phyloP scores from a whole-genome alignment of 2,797 vertebrate genomes.

The Meriones psammophilus region DNA sequence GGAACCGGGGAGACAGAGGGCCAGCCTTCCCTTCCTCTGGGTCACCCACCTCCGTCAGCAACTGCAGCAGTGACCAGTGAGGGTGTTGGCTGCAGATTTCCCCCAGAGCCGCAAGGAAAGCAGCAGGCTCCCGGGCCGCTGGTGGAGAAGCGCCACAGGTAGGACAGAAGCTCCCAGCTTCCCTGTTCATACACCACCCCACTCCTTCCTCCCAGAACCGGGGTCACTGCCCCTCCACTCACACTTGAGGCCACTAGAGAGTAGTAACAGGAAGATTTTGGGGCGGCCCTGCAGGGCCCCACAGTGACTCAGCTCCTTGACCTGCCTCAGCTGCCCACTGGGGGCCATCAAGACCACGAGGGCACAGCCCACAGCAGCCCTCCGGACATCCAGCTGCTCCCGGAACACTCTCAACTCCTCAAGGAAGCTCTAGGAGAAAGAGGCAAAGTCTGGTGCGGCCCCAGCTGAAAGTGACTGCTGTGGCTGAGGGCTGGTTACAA shows the following conservation, averaged over 20 bases:
- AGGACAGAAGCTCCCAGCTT: not conserved
- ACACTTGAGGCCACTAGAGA: conserved; percentile 3
- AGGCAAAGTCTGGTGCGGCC: not conserved
- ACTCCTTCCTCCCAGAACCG: not conserved
- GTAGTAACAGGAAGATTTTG: conserved; percentile 77
- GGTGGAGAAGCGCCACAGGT: not conserved
- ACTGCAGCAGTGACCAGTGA: conserved; percentile 70
- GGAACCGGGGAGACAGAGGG: not conserved
- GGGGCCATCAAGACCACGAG: conserved; percentile 67
- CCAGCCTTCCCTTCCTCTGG: not conserved
- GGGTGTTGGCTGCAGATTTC: conserved; percentile 25
- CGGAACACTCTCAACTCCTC: conserved; percentile 60
- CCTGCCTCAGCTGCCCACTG: conserved; percentile 14
- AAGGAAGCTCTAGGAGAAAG: conserved; percentile 56
- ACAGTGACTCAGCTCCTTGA: conserved; percentile 66
- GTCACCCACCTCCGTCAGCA: conserved; percentile 72
- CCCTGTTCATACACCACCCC: not conserved
- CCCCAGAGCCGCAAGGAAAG: conserved; percentile 53
- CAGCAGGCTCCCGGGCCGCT: not conserved
- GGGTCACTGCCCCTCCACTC: conserved; percentile 26
- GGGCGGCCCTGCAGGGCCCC: conserved; percentile 64
- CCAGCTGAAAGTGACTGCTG: too few species aligned
- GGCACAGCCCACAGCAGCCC: conserved; percentile 62
- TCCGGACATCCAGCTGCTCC: conserved; percentile 46
- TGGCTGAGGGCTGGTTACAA: accelerated